A percentile compares a stretch with the other conserved stretches of the same genome.
Conservation (phyloP, 2,113 vertebrate genomes). For the Montifringilla adamsi region DNA sequence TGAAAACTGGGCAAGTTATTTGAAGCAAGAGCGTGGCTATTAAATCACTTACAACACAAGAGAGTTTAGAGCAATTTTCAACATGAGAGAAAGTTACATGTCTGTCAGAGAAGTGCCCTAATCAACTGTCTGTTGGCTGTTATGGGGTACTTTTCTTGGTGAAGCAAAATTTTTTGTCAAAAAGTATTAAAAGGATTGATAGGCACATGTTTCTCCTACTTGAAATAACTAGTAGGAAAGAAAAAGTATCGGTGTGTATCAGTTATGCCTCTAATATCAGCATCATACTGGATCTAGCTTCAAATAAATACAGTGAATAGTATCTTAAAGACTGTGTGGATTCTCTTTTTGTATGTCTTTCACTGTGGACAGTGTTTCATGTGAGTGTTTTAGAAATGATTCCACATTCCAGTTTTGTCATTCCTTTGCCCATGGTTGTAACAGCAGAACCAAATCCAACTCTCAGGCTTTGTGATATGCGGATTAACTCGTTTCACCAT, state of each 20-base stretch:
- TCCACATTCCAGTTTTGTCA: not conserved
- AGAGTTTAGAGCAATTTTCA: not conserved
- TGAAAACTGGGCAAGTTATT: not conserved
- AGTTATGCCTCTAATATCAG: not conserved
- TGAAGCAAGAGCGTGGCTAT: not conserved
- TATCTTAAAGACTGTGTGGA: not conserved
- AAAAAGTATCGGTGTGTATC: not conserved
- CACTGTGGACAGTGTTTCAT: not conserved
- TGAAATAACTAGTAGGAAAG: not conserved
- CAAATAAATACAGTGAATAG: not conserved
- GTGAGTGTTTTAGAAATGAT: not conserved
- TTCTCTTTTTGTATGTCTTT: not conserved
- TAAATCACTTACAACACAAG: not conserved
- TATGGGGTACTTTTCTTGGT: not conserved
- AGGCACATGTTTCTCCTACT: not conserved
- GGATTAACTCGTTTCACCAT: not conserved
- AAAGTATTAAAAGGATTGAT: not conserved
- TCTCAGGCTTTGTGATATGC: not conserved
- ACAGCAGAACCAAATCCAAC: not conserved
- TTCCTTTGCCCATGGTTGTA: not conserved
- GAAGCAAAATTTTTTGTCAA: not conserved
- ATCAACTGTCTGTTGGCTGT: not conserved
- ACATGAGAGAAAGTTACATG: not conserved
- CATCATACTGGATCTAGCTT: not conserved
- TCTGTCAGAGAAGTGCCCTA: not conserved